These are phyloP conservation scores for Diarsia rubi DNA, from an alignment of 2,888 invertebrate species.

Conservation along the genomic window DNA sequence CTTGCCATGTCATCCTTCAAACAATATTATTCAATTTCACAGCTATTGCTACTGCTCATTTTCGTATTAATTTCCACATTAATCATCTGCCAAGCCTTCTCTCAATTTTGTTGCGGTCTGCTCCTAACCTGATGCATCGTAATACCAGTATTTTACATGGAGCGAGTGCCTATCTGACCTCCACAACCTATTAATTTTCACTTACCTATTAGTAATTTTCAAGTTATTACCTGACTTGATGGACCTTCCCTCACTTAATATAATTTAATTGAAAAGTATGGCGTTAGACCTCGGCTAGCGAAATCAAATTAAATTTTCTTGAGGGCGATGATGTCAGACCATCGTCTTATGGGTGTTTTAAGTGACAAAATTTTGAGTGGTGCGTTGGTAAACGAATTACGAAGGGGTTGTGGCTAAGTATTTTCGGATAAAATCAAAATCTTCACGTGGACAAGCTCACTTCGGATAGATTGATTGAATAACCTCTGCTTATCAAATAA, in stretches of 20 bases:
- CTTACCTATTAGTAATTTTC: slow-evolving; percentile 52
- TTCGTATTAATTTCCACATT: background rate
- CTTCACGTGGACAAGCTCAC: background rate
- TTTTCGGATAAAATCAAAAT: background rate
- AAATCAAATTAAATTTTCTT: slow-evolving; percentile 51
- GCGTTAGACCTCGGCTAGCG: slow-evolving; percentile 22
- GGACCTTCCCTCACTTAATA: slow-evolving; percentile 29
- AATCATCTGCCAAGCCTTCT: background rate
- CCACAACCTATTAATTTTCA: slow-evolving; percentile 3
- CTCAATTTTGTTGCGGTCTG: background rate
- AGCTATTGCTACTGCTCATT: background rate
- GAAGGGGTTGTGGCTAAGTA: background rate
- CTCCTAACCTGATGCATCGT: background rate
- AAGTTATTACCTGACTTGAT: slow-evolving; percentile 54
- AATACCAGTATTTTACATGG: background rate
- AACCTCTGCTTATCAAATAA: background rate
- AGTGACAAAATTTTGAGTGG: slow-evolving; percentile 4
- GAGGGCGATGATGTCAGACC: slow-evolving; percentile 17
- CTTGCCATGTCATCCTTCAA: background rate
- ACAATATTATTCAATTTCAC: background rate
- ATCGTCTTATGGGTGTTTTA: slow-evolving; percentile 20
- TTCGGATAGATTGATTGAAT: background rate
- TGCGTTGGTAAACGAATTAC: slow-evolving; percentile 1
- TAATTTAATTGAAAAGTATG: slow-evolving; percentile 47
- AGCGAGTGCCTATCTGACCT: background rate